phyloP scores from a whole-genome alignment of 1,140 invertebrate species.

The Bacillus rossius region DNA sequence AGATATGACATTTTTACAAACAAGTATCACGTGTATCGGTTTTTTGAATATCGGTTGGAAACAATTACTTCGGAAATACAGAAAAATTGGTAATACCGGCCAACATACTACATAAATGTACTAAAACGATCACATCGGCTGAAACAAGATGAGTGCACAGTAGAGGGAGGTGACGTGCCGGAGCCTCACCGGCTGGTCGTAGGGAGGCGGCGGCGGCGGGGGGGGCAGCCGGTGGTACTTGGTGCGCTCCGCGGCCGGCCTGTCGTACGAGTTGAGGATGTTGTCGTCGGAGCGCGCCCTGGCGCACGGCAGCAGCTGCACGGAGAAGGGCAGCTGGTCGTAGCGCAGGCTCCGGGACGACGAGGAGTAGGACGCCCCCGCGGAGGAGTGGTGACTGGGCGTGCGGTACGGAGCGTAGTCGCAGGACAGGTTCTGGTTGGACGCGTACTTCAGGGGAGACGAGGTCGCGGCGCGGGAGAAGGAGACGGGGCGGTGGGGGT shows the following conservation, averaged over 20 bases:
- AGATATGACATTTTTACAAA: too few species aligned
- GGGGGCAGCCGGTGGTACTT: conserved; percentile 61
- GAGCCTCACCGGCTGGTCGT: conserved; percentile 46
- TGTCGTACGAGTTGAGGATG: conserved; percentile 57
- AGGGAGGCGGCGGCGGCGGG: conserved; percentile 63
- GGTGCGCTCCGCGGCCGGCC: conserved; percentile 40
- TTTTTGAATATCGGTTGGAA: too few species aligned
- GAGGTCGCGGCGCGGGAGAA: background rate
- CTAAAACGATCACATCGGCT: too few species aligned
- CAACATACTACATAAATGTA: too few species aligned
- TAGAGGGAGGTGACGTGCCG: background rate
- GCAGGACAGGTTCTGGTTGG: conserved; percentile 58
- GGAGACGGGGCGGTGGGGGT: conserved; percentile 18
- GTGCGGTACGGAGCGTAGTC: conserved; percentile 48
- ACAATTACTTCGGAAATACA: too few species aligned
- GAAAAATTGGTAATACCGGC: too few species aligned
- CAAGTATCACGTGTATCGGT: too few species aligned
- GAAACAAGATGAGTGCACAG: too few species aligned
- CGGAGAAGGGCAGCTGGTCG: conserved; percentile 40
- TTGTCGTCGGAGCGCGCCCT: conserved; percentile 72
- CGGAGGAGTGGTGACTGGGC: conserved; percentile 46
- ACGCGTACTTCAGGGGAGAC: conserved; percentile 27
- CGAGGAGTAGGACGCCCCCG: conserved; percentile 42
- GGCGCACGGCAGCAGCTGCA: conserved; percentile 24
- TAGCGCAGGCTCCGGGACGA: conserved; percentile 45